phyloP scores from a whole-genome alignment of 1,140 invertebrate genomes.

The Lethrus apterus region DNA sequence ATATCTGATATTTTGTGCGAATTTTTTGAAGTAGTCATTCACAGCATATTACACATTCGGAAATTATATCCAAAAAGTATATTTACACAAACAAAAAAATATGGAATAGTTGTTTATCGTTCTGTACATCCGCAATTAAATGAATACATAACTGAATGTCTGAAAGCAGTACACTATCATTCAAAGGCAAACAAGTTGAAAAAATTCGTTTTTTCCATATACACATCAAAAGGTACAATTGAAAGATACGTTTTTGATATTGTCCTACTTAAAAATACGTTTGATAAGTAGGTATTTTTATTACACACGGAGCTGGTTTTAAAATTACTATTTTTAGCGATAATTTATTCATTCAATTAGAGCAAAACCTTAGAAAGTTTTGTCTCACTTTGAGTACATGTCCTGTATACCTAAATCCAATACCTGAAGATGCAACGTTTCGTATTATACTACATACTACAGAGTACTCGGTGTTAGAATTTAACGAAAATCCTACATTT shows the following conservation, averaged over 20 bases:
- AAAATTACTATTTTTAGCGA: conserved; percentile 11
- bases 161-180: conserved; percentile 33
- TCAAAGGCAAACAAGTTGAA: conserved; percentile 9
- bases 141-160: conserved; percentile 45
- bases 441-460: conserved; percentile 26
- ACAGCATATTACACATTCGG: conserved; percentile 45
- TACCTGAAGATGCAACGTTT: conserved; percentile 26
- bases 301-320: background rate
- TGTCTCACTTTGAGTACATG: conserved; percentile 27
- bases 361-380: conserved; percentile 10
- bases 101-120: conserved; percentile 44
- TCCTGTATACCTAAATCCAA: conserved; percentile 20
- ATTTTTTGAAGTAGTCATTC: conserved; percentile 49
- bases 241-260: conserved; percentile 16
- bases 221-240: background rate
- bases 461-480: conserved; percentile 25
- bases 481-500: conserved; percentile 23
- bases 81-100: conserved; percentile 47
- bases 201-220: background rate
- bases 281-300: conserved; percentile 1
- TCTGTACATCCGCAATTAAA: conserved; percentile 48
- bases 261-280: background rate
- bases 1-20: conserved; percentile 36
- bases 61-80: conserved; percentile 50
- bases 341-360: conserved; percentile 5